These are phyloP conservation scores for Chloropsis cyanopogon DNA, from an alignment of 2,113 vertebrate species.

Conservation along the genomic window DNA sequence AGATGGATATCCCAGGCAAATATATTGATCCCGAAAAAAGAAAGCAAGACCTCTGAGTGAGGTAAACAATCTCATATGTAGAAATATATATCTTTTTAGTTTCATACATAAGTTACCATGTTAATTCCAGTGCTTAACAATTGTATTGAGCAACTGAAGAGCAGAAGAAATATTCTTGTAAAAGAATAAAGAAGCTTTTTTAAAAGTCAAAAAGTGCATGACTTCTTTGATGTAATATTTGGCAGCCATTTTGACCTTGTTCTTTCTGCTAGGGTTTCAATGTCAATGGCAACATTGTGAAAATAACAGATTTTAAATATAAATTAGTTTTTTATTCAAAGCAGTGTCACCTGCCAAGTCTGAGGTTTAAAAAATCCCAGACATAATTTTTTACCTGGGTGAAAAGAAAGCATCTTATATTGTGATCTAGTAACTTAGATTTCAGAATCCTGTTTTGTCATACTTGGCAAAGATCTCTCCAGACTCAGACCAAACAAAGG, in stretches of 20 bases:
- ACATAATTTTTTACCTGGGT: neutral
- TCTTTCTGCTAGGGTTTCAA: slow-evolving; percentile 7
- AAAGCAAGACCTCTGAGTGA: neutral
- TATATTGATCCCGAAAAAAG: neutral
- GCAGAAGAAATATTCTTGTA: slow-evolving; percentile 7
- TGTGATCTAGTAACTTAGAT: slow-evolving; percentile 28
- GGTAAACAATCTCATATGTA: neutral
- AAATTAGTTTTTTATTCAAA: neutral
- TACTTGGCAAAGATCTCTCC: slow-evolving; percentile 28
- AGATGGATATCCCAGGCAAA: neutral
- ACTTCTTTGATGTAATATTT: neutral
- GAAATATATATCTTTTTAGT: neutral
- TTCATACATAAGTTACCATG: neutral
- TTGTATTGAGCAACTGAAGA: slow-evolving; percentile 7
- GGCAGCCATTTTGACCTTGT: neutral
- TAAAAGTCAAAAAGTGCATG: neutral
- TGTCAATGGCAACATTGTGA: neutral
- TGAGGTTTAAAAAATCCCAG: neutral
- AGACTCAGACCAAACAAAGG: slow-evolving; percentile 43
- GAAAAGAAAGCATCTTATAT: neutral
- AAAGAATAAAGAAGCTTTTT: slow-evolving; percentile 1
- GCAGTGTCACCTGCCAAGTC: neutral
- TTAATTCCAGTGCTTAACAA: neutral
- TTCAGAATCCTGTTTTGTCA: slow-evolving; percentile 40
- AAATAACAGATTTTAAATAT: slow-evolving; percentile 7